Percentiles rank a stretch among this genome's conserved stretches.
Conservation (phyloP, 2,797 vertebrate species). For the Glyptemys insculpta region DNA sequence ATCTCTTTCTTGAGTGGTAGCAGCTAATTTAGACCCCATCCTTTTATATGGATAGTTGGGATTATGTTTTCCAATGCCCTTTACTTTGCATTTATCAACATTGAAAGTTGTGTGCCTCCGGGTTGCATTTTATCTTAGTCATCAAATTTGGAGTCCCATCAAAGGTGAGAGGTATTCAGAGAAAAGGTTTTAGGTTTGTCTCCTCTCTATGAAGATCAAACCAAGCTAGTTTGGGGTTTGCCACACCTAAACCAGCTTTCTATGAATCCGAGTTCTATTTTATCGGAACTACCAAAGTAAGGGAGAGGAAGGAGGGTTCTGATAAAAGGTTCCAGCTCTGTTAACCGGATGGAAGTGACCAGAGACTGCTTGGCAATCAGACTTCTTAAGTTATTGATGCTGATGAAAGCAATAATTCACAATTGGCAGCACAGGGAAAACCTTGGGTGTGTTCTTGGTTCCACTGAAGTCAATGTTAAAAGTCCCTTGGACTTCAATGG, state of each 20-base stretch:
- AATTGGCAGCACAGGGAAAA: conserved; percentile 48
- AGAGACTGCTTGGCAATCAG: conserved; percentile 38
- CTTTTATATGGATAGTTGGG: too few species aligned
- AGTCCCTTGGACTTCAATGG: conserved; percentile 42
- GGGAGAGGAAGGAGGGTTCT: neutral
- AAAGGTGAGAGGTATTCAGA: neutral
- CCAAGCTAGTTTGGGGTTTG: conserved; percentile 2
- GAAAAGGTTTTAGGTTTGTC: neutral
- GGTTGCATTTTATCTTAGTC: conserved; percentile 5
- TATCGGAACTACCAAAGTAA: neutral
- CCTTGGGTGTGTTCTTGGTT: conserved; percentile 37
- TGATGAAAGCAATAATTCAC: conserved; percentile 58
- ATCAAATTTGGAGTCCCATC: neutral
- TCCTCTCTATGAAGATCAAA: neutral
- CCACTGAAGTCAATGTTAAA: neutral
- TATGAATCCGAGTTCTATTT: conserved; percentile 56
- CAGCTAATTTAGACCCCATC: too few species aligned
- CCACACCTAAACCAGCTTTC: conserved; percentile 63
- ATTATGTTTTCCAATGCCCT: too few species aligned
- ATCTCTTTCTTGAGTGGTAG: too few species aligned
- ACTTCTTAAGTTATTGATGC: conserved; percentile 56
- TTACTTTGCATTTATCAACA: too few species aligned
- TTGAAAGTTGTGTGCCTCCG: conserved; percentile 46
- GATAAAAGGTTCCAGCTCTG: conserved; percentile 13
- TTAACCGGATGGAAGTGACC: conserved; percentile 10